Evolutionary conservation across 2,888 invertebrate species (phyloP).

Genomic region (Cylloceria caligata): DNA sequence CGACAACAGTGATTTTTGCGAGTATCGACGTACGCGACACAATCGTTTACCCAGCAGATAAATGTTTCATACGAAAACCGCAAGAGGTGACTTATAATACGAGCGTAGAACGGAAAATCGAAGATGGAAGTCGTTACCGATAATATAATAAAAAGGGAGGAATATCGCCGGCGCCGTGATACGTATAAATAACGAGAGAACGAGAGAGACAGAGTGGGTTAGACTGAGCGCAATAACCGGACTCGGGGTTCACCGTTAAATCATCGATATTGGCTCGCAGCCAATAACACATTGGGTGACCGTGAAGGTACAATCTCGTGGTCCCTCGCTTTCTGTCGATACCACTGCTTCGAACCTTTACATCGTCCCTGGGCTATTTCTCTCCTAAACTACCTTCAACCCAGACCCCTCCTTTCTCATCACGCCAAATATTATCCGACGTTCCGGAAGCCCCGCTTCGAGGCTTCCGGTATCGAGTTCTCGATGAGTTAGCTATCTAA

Average conservation of each 20-base stretch:
- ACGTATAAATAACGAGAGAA: conserved; percentile 76
- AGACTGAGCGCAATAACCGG: conserved; percentile 76
- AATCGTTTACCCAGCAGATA: conserved; percentile 22
- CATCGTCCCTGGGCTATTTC: conserved; percentile 9
- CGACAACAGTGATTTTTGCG: neutral
- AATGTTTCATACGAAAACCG: conserved; percentile 48
- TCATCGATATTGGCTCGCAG: conserved; percentile 79
- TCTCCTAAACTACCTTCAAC: neutral
- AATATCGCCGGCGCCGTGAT: conserved; percentile 56
- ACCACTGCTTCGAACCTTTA: conserved; percentile 32
- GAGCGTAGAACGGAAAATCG: neutral
- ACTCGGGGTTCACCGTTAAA: conserved; percentile 76
- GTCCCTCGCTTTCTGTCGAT: conserved; percentile 48
- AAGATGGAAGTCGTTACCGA: conserved; percentile 37
- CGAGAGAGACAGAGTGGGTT: conserved; percentile 65
- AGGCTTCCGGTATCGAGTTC: conserved; percentile 54
- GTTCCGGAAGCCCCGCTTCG: conserved; percentile 33
- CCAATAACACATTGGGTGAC: conserved; percentile 73
- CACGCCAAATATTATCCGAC: conserved; percentile 50
- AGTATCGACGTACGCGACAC: conserved; percentile 20
- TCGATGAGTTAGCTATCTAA: conserved; percentile 47
- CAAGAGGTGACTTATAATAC: conserved; percentile 40
- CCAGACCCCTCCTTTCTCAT: conserved; percentile 9
- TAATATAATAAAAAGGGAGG: conserved; percentile 52
- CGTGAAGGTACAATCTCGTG: conserved; percentile 63